Evolutionary conservation across 2,113 vertebrate genomes (phyloP).

Genomic region (Mormyrus lacerda): DNA sequence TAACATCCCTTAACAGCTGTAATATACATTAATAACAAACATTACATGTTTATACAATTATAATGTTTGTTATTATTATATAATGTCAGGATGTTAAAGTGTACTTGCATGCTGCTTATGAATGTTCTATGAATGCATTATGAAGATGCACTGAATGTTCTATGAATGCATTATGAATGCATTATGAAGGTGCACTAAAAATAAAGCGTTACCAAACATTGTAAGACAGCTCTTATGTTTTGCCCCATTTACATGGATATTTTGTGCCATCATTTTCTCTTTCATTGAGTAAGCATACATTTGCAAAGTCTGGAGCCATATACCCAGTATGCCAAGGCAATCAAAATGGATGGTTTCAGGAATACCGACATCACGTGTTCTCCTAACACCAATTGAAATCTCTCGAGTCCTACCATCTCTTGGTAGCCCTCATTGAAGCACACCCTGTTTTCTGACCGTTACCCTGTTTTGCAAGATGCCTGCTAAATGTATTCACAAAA

Average conservation of each 20-base stretch:
- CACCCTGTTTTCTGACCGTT: not conserved
- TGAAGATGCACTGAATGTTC: too few species aligned
- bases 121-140: too few species aligned
- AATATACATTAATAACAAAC: too few species aligned
- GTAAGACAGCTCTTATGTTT: not conserved
- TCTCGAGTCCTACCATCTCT: not conserved
- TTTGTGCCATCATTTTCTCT: not conserved
- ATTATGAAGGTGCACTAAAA: too few species aligned
- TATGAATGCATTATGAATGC: too few species aligned
- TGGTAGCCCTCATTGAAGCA: not conserved
- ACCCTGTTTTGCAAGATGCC: not conserved
- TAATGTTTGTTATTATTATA: too few species aligned
- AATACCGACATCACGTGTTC: not conserved
- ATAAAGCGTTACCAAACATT: too few species aligned
- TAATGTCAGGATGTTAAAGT: too few species aligned
- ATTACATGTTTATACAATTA: too few species aligned
- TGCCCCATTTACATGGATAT: not conserved
- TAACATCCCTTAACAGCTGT: too few species aligned
- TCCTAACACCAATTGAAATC: not conserved
- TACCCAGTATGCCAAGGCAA: not conserved
- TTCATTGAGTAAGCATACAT: not conserved
- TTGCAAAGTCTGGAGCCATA: not conserved
- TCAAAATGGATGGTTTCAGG: not conserved
- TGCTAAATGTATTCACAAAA: not conserved
- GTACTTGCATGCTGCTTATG: too few species aligned